These are phyloP conservation scores for Argentina silus DNA, from an alignment of 2,797 vertebrate species.

Conservation along the genomic window DNA sequence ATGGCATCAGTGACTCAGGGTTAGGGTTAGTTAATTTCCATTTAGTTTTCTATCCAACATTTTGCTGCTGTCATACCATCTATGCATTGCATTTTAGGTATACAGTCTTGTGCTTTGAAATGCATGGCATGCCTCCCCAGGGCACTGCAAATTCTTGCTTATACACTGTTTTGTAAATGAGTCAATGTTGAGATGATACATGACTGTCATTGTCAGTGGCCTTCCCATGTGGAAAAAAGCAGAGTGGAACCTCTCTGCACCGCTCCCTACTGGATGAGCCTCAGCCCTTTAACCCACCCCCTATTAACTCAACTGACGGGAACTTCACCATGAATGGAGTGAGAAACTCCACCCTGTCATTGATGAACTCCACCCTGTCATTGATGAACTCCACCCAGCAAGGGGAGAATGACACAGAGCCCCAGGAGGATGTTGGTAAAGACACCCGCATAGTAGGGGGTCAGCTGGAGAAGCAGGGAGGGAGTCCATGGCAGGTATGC, in stretches of 20 bases:
- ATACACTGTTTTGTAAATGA: no score
- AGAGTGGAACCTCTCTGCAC: neutral
- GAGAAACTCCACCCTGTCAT: neutral
- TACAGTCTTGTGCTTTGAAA: no score
- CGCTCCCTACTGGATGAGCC: constrained; percentile 41
- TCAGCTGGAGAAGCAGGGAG: constrained; percentile 66
- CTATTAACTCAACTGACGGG: constrained; percentile 3
- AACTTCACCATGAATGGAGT: constrained; percentile 12
- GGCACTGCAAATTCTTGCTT: no score
- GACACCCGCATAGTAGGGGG: constrained; percentile 71
- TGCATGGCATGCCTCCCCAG: no score
- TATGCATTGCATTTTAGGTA: no score
- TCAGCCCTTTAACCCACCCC: constrained; percentile 8
- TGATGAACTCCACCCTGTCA: neutral
- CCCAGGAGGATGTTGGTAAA: neutral
- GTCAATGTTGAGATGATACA: neutral
- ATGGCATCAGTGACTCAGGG: no score
- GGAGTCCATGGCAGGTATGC: constrained; percentile 80
- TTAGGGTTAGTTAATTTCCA: no score
- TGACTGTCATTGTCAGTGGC: constrained; percentile 43
- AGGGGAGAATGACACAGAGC: constrained; percentile 10
- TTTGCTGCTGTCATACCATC: no score
- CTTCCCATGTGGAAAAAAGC: constrained; percentile 73
- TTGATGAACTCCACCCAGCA: neutral
- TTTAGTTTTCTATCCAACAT: no score